Evolutionary conservation across 2,113 vertebrate genomes (phyloP), one percentile per base, ranked within the genome.

Genomic region (Pitta sordida): DNA sequence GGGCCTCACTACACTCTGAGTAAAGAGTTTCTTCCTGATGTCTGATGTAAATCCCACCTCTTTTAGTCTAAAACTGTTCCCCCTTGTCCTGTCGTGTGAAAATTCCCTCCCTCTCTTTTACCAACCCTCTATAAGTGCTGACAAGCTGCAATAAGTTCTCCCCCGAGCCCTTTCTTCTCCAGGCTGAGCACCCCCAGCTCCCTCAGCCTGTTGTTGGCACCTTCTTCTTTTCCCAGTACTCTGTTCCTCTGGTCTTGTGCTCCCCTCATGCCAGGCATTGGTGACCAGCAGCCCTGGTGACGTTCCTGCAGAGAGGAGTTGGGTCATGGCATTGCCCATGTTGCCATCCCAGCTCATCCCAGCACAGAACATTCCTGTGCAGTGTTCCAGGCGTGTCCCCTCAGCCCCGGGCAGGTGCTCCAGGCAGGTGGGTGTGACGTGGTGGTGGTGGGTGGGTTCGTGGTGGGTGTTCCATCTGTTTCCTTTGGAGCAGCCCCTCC

Each of bases 21-120:
- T 21, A 5, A 88, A 19, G 5, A 65, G 10, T 44, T 65, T 39
- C 27, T 67, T 20, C 32, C 37, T 15, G 11, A 14, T 23, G 14
- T 44, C 10, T 19, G 23, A 51, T 16, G 21, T 20, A 74, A 58
- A 52, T 52, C 22, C 74, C 51, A 32, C 6, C 11, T 43, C 21
- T 51, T 64, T 36, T 36, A 22, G 26, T 23, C 58, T 43, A 27
- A 49, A 64, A 36, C 32, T 9, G 6, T 27, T 58, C 30, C 17
- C 27, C 22, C 7, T 51, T 43, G 46, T 79, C 5, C 24, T 32
- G 11, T 44, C 27, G 8, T 19, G 22, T 27, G 32, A n/a, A 49
- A 43, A 1, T 15, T 29, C 0, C 0, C 12, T 56, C 3, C 43
- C 51, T 41, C 16, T 51, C 37, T 73, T 56, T 80, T 23, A 15